Percentiles rank a stretch among this genome's conserved stretches.
phyloP scores from a whole-genome alignment of 2,113 vertebrate genomes.

The Oreochromis spilurus region DNA sequence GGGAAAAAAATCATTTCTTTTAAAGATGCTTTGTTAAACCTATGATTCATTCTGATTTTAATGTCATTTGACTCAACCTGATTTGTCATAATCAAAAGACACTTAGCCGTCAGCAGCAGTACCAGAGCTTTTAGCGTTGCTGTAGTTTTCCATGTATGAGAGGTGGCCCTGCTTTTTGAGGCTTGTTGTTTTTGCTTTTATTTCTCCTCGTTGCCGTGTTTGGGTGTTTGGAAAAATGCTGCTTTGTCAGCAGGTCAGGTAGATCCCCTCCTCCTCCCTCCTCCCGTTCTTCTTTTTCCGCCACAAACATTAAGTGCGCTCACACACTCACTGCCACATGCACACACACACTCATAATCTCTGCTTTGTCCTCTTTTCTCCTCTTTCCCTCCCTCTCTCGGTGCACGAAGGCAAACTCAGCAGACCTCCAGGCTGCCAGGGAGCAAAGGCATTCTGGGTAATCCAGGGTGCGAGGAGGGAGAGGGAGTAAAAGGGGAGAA shows the following conservation, averaged over 20 bases:
- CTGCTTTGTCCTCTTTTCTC: slow-evolving; percentile 54
- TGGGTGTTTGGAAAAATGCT: slow-evolving; percentile 38
- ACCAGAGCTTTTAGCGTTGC: not conserved
- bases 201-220: slow-evolving; percentile 33
- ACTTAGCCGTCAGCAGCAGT: not conserved
- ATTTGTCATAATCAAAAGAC: not conserved
- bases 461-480: slow-evolving; percentile 43
- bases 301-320: slow-evolving; percentile 11
- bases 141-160: not conserved
- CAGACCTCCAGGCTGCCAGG: slow-evolving; percentile 62
- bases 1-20: not conserved
- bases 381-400: slow-evolving; percentile 11
- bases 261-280: slow-evolving; percentile 23
- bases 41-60: not conserved
- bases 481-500: not conserved
- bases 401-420: slow-evolving; percentile 60
- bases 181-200: not conserved
- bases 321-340: not conserved
- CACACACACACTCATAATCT: slow-evolving; percentile 28
- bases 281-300: slow-evolving; percentile 12
- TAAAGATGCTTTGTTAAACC: not conserved
- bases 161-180: not conserved
- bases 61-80: not conserved
- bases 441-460: slow-evolving; percentile 64
- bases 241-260: slow-evolving; percentile 70